Evolutionary conservation across 2,888 invertebrate species (phyloP), one percentile per base, ranked within the genome.

Genomic region (Yponomeuta evonymella): DNA sequence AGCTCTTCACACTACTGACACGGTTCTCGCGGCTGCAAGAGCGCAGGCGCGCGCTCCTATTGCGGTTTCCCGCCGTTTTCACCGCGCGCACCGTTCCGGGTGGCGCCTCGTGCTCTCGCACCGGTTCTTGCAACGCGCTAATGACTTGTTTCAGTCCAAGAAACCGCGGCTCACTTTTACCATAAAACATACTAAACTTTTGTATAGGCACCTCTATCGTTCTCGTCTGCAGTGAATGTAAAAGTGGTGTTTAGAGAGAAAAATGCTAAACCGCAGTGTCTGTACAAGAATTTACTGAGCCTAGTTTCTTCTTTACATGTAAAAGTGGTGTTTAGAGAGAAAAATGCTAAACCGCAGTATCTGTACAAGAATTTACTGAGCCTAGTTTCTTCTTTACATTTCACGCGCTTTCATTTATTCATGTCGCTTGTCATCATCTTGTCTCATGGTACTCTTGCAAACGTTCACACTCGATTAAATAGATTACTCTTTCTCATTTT

Each of bases 1-100:
- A 90, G 86, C 85, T 87, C 89, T 90, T 89, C 88, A 90, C 90
- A 90, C 92, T 90, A 91, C 89, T 92, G 90, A 92, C 92, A 92
- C 90, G 90, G 89, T 91, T 92, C 89, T 88, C 88, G 86, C 85
- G 84, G 80, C 82, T 79, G 80, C 80, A 79, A 63, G 36, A 68
- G 70, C 68, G 78, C 75, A 79, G n/a, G 48, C 64, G 78, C 78
- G 76, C 78, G 78, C 84, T 80, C 80, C 83, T 83, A 83, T 90
- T 90, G 92, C 92, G 92, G 91, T 91, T 90, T 90, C 88, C 89
- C 89, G 89, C 86, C 86, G 85, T 87, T 90, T 91, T 89, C 90
- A 82, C 91, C 87, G 86, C 88, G 83, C 82, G 79, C 88, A 81
- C 82, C 90, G 90, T 90, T 91, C 92, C 90, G 90, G 89, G 85